Evolutionary conservation across 2,113 vertebrate species (phyloP), one percentile per base, ranked within the genome.

Genomic region (Ariopsis seemanni): DNA sequence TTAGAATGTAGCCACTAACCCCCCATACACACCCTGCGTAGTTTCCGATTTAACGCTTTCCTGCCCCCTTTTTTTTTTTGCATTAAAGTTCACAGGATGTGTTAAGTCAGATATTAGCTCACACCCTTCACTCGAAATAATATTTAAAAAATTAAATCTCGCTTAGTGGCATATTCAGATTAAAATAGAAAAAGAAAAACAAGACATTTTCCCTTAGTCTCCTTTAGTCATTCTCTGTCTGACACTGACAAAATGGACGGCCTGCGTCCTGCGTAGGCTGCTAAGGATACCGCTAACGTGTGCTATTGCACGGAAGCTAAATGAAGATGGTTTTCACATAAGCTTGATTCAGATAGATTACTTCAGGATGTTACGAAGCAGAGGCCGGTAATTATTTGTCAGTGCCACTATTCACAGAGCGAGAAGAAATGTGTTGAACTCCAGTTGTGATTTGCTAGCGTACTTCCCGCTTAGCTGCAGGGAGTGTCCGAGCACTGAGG

Each of bases 41-140:
- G 52, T 74, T 89, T 85, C 74, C n/a, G 60, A 53, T 77, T 87
- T 87, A 52, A 17, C 60, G 80, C 82, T 69, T 53, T 84, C 86
- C 83, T 89, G 63, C 50, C 77, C 77, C 62, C 65, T 63, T 67
- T 63, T 67, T 85, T 65, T 87, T 89, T 85, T 82, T 71, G 65
- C 82, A 77, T 85, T 82, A 78, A 87, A 86, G 79, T 79, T 62
- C 86, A 84, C n/a, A 62, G 52, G 30, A 60, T 62, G 80, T 78
- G 67, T 60, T 48, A 7, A 86, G 63, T 82, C n/a, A 69, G 74
- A 60, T 82, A 52, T 71, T 85, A 82, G 67, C 69, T 85, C 67
- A 50, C 62, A 53, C 82, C 57, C 60, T 87, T 42, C n/a, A 50
- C 74, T 50, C 25, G 8, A 82, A 84, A 87, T 63, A 80, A 25